phyloP scores from a whole-genome alignment of 2,888 invertebrate species.

The Teleogryllus oceanicus region DNA sequence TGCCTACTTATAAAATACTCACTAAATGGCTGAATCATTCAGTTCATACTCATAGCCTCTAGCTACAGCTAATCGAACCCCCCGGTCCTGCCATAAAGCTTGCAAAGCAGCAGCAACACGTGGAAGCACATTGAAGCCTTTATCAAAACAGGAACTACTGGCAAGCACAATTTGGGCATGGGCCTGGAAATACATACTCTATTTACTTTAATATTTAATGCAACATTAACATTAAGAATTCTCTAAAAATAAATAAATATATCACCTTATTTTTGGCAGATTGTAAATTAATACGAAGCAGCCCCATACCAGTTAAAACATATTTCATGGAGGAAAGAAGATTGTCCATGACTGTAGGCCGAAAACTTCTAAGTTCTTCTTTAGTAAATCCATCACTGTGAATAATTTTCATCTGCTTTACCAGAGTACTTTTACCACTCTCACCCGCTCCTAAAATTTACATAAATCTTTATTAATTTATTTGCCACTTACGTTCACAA shows the following conservation, averaged over 20 bases:
- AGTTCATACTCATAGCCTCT: conserved; percentile 64
- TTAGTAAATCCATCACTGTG: conserved; percentile 63
- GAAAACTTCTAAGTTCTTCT: conserved; percentile 58
- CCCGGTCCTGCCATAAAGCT: conserved; percentile 61
- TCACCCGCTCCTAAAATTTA: conserved; percentile 57
- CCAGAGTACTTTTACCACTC: conserved; percentile 64
- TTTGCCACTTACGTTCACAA: background rate
- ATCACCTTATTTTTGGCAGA: conserved; percentile 55
- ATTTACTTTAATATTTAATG: background rate
- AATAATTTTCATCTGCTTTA: conserved; percentile 68
- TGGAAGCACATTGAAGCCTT: conserved; percentile 54
- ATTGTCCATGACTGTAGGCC: conserved; percentile 63
- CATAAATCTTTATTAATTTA: background rate
- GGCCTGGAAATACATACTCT: conserved; percentile 41
- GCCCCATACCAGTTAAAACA: conserved; percentile 63
- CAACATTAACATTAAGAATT: background rate
- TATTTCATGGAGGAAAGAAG: conserved; percentile 65
- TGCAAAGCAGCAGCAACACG: conserved; percentile 54
- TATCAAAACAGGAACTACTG: conserved; percentile 55
- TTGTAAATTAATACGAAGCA: conserved; percentile 60
- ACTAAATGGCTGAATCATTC: conserved; percentile 65
- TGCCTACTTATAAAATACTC: conserved; percentile 43
- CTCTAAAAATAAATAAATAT: conserved; percentile 25
- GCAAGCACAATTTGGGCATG: conserved; percentile 54
- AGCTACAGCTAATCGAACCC: conserved; percentile 60